Evolutionary conservation across 2,888 invertebrate species (phyloP).

Genomic region (Drosophila paucipuncta): DNA sequence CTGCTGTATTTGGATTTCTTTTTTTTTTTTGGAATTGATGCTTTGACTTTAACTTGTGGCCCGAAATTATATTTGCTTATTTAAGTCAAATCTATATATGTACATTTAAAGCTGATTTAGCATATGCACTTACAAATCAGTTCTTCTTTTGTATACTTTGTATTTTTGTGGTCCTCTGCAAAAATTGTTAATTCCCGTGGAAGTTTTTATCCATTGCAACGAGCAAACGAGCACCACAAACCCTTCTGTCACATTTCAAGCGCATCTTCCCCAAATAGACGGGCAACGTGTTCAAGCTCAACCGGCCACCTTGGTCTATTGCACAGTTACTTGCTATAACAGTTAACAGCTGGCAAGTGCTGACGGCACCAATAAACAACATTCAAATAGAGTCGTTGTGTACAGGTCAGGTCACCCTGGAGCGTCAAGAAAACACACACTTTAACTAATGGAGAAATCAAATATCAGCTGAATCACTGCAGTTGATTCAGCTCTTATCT

Average conservation of each 20-base stretch:
- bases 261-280: not conserved
- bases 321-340: slow-evolving; percentile 3
- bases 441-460: not conserved
- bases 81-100: not conserved
- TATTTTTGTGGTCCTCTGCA: not conserved
- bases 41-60: not conserved
- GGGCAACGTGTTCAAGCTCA: not conserved
- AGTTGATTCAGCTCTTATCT: not conserved
- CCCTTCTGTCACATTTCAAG: not conserved
- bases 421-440: not conserved
- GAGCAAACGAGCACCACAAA: not conserved
- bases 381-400: not conserved
- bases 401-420: not conserved
- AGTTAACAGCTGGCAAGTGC: slow-evolving; percentile 11
- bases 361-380: not conserved
- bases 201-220: not conserved
- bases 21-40: not conserved
- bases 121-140: not conserved
- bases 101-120: slow-evolving; percentile 31
- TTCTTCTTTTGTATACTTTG: not conserved
- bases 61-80: not conserved
- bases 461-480: not conserved
- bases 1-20: not conserved
- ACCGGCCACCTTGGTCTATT: not conserved
- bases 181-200: not conserved